Percentiles rank a stretch among this genome's conserved stretches.
phyloP scores from a whole-genome alignment of 2,797 vertebrate species.

The Typhlichthys eigenmanni region DNA sequence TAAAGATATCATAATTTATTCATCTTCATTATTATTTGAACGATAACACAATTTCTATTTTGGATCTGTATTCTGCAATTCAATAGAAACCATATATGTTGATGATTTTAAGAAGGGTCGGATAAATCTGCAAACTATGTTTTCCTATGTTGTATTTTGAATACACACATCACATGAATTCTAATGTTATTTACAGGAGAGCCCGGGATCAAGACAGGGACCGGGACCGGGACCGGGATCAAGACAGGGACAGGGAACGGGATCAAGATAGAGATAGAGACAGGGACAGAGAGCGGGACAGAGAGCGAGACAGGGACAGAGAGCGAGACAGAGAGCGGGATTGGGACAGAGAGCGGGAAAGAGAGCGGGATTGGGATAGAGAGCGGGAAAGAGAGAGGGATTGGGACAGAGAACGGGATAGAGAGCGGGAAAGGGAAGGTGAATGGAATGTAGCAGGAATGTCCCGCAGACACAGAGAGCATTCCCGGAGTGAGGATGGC shows the following conservation, averaged over 20 bases:
- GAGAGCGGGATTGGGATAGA: slow-evolving; percentile 76
- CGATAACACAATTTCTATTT: too few species aligned
- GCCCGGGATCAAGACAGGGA: slow-evolving; percentile 42
- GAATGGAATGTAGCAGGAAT: slow-evolving; percentile 54
- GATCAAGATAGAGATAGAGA: slow-evolving; percentile 55
- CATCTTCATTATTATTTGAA: too few species aligned
- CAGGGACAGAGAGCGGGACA: slow-evolving; percentile 79
- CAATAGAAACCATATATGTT: too few species aligned
- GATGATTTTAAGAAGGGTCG: neutral
- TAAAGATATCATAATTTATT: too few species aligned
- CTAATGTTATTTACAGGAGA: slow-evolving; percentile 67
- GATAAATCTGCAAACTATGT: neutral
- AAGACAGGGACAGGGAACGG: too few species aligned
- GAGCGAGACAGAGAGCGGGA: slow-evolving; percentile 77
- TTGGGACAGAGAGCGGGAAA: slow-evolving; percentile 77
- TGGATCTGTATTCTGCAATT: too few species aligned
- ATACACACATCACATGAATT: neutral
- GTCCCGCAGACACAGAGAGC: slow-evolving; percentile 66
- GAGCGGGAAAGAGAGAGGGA: slow-evolving; percentile 78
- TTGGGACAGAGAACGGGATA: slow-evolving; percentile 77
- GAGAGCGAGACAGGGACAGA: slow-evolving; percentile 11
- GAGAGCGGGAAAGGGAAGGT: slow-evolving; percentile 78
- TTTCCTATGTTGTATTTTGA: neutral
- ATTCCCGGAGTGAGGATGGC: slow-evolving; percentile 74
- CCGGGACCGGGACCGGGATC: slow-evolving; percentile 77